Evolutionary conservation across 2,888 invertebrate genomes (phyloP), one percentile per base, ranked within the genome.

Genomic region (Dione juno): DNA sequence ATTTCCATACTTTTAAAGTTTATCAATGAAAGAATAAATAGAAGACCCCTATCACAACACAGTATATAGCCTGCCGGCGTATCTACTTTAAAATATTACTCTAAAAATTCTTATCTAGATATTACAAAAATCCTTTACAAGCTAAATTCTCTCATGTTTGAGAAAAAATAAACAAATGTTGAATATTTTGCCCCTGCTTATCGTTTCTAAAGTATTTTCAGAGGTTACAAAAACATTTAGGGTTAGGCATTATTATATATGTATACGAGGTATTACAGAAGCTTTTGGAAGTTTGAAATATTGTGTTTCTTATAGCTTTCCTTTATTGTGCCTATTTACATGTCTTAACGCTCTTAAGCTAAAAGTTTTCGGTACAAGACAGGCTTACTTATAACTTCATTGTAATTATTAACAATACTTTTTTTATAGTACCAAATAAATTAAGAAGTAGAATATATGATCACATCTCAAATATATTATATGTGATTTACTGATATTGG

Each of bases 211-310:
- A 54, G 54, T 37, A 35, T 54, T 54, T 54, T 10, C n/a, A 35
- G 35, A 35, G 35, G n/a, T 10, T 37, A 54, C 54, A 54, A 54
- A 54, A 54, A 10, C 54, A 54, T 54, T 37, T 35, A 35, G 54
- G 35, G 35, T 54, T 54, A 35, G 35, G n/a, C 35, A 10, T 54
- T 54, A 10, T 54, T 35, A 37, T 54, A 37, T 54, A 53, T 53
- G 35, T 35, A 35, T 54, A 54, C 35, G 3, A n/a, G 10, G 54
- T n/a, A 37, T 54, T 54, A 35, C 35, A 35, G 9, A 10, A 54
- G 35, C n/a, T 54, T 54, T 8, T 9, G 54, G n/a, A 16, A 57
- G 16, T 16, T 37, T 37, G 54, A 35, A 54, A 54, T 54, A 35
- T 10, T 10, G n/a, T 11, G 54, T 57, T 37, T 37, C 10, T 57